A percentile compares a stretch with the other conserved stretches of the same genome.
Conservation (phyloP, 2,888 invertebrate genomes). For the Chymomyza caudatula region DNA sequence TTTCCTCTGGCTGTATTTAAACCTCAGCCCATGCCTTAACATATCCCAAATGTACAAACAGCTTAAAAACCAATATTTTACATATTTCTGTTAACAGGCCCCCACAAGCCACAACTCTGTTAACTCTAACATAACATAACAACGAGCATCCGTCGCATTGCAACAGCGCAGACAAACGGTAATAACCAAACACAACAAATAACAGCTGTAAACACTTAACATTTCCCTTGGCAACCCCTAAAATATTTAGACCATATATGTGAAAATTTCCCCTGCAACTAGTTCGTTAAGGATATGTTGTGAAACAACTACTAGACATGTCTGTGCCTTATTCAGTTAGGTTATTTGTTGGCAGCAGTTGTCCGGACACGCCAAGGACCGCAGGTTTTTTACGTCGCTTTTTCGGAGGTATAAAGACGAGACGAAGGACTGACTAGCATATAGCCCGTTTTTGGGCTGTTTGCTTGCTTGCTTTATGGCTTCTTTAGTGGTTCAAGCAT, state of each 20-base stretch:
- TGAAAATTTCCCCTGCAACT: constrained; percentile 26
- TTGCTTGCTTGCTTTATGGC: constrained; percentile 44
- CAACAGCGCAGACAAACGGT: too few relatives aligned
- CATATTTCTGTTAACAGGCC: too few relatives aligned
- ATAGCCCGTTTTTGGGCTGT: neutral
- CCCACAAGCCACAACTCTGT: too few relatives aligned
- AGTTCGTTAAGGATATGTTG: neutral
- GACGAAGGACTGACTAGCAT: neutral
- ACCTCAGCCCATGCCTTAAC: too few relatives aligned
- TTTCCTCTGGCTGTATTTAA: too few relatives aligned
- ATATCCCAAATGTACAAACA: too few relatives aligned
- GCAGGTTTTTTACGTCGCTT: constrained; percentile 23
- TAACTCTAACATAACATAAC: too few relatives aligned
- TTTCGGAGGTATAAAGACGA: constrained; percentile 22
- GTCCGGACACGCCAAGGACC: constrained; percentile 8
- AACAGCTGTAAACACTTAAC: neutral
- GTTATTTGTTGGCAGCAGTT: neutral
- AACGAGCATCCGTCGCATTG: too few relatives aligned
- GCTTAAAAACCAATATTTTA: too few relatives aligned
- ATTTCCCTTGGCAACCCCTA: neutral
- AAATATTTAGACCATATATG: neutral
- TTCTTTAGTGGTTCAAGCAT: constrained; percentile 62
- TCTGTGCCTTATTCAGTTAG: neutral
- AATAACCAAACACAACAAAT: too few relatives aligned
- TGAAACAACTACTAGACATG: neutral